Evolutionary conservation across 2,113 vertebrate genomes (phyloP), one percentile per base, ranked within the genome.

Genomic region (Ophthalmotilapia sp.): DNA sequence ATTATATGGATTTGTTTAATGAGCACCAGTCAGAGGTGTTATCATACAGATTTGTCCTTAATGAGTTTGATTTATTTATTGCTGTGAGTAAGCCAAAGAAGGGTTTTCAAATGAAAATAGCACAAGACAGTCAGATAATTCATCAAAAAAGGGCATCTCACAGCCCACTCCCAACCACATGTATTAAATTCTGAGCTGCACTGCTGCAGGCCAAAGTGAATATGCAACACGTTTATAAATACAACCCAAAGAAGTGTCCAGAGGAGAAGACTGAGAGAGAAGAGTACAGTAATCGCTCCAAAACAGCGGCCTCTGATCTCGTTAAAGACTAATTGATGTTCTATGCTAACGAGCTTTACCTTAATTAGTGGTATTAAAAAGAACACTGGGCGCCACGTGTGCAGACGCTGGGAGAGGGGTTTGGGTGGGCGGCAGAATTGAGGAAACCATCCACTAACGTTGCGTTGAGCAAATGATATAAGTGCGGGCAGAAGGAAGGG

Each of bases 331-430:
- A 96, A 97, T 94, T 96, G 96, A 96, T 93, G 95, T 93, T 95
- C 93, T 92, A 88, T 95, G 96, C 95, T 96, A 96, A 97, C 93
- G 90, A 95, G 96, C 95, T 96, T 96, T 96, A 96, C 95, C 95
- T 96, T 96, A 95, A 96, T 97, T 95, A 95, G 93, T 92, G 91
- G 94, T 90, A 95, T 96, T 95, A 95, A 94, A 94, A 93, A 92
- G 90, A 96, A 95, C 93, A 93, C 79, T 89, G 91, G 89, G 75
- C 86, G 82, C 80, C 87, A 92, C 26, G 88, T 65, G 84, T 73
- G 84, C 73, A 84, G 55, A 80, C 54, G 79, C 49, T 87, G 88
- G 84, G 62, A 79, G 62, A 15, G 53, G 89, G 86, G 47, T 86
- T 81, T 29, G 70, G 88, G 88, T 86, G 86, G 92, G 88, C 5